Conservation (phyloP, 1,140 invertebrate species). For the Aradophagus sp. region DNA sequence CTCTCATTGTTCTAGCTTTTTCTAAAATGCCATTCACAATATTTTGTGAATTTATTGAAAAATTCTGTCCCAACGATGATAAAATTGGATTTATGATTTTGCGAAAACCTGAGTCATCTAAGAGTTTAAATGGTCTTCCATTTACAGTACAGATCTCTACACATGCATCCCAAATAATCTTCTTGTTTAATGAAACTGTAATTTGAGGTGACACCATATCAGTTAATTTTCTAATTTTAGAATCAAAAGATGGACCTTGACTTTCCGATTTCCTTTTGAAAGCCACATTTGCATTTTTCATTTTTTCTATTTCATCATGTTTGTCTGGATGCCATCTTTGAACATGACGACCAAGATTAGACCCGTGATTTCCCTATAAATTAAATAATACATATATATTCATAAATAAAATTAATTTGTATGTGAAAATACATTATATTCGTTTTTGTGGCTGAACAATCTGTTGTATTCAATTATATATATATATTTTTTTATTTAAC, state of each 20-base stretch:
- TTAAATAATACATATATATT: neutral
- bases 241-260: neutral
- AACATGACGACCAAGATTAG: conserved; percentile 8
- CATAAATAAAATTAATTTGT: no score
- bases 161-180: conserved; percentile 10
- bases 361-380: conserved; percentile 10
- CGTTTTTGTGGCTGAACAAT: no score
- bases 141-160: conserved; percentile 18
- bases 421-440: neutral
- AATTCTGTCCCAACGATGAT: conserved; percentile 8
- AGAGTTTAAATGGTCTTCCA: conserved; percentile 20
- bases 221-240: conserved; percentile 2
- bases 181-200: conserved; percentile 6
- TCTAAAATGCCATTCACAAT: conserved; percentile 13
- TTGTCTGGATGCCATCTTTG: conserved; percentile 4
- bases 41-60: conserved; percentile 12
- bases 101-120: conserved; percentile 18
- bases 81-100: conserved; percentile 22
- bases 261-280: conserved; percentile 13
- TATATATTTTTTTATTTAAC: no score
- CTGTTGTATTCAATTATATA: no score
- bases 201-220: neutral
- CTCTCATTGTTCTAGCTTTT: conserved; percentile 2
- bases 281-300: neutral
- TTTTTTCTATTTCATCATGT: conserved; percentile 3